These are phyloP conservation scores for Silurus glanis DNA, from an alignment of 2,113 vertebrate species.

Conservation along the genomic window DNA sequence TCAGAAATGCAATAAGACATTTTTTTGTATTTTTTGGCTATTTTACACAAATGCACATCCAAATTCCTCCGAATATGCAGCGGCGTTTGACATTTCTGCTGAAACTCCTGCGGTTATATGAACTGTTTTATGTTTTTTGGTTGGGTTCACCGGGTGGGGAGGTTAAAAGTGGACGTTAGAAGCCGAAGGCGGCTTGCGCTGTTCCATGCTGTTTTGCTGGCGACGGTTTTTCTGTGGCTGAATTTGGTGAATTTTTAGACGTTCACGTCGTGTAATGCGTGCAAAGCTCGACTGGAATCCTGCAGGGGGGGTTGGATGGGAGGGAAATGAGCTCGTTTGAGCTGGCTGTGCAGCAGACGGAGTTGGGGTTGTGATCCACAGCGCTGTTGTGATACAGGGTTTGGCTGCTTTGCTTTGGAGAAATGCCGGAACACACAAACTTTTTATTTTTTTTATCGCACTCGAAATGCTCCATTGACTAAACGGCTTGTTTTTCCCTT, in stretches of 20 bases:
- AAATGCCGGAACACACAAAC: conserved; percentile 29
- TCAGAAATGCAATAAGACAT: background rate
- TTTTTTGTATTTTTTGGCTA: background rate
- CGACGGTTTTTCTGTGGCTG: background rate
- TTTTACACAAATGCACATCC: background rate
- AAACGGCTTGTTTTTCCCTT: background rate
- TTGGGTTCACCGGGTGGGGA: conserved; percentile 2
- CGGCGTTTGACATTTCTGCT: background rate
- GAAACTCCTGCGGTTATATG: conserved; percentile 9
- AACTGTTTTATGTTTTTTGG: conserved; percentile 13
- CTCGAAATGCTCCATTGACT: conserved; percentile 29
- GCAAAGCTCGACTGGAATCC: conserved; percentile 29
- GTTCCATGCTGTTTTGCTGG: conserved; percentile 17
- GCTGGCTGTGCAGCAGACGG: conserved; percentile 33
- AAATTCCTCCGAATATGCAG: background rate
- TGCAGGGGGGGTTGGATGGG: conserved; percentile 40
- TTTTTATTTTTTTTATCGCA: background rate
- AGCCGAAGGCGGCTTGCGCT: background rate
- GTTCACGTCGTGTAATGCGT: conserved; percentile 21
- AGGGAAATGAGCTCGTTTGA: conserved; percentile 35
- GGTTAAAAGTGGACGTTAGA: conserved; percentile 8
- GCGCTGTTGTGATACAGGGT: conserved; percentile 30
- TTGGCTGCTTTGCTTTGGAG: conserved; percentile 42
- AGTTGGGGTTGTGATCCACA: background rate
- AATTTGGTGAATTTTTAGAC: conserved; percentile 25